Percentiles rank a stretch among this genome's conserved stretches.
phyloP scores from a whole-genome alignment of 1,140 invertebrate species.

The Laodelphax striatellus region DNA sequence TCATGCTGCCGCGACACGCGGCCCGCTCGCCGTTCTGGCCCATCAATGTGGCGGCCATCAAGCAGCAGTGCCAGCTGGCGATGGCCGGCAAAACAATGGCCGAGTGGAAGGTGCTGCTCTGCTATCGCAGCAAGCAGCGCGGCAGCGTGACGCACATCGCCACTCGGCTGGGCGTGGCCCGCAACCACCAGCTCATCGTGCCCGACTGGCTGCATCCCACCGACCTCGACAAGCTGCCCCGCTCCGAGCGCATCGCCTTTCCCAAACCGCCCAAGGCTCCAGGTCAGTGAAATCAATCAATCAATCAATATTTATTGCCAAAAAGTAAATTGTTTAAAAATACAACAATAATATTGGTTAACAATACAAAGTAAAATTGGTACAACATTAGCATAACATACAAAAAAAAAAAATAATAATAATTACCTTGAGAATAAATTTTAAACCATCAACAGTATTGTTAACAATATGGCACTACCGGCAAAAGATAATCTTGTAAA shows the following conservation, averaged over 20 bases:
- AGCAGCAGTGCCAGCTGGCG: conserved; percentile 64
- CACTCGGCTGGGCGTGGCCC: conserved; percentile 52
- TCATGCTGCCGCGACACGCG: conserved; percentile 72
- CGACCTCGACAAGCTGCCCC: conserved; percentile 65
- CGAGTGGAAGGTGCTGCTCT: conserved; percentile 45
- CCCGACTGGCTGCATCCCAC: conserved; percentile 75
- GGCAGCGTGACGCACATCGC: conserved; percentile 67
- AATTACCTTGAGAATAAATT: too few relatives aligned
- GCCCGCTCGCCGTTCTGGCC: conserved; percentile 78
- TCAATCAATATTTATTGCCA: too few relatives aligned
- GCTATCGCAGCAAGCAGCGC: conserved; percentile 40
- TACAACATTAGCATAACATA: too few relatives aligned
- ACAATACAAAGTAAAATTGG: too few relatives aligned
- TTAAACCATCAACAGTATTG: too few relatives aligned
- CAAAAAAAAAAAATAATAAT: too few relatives aligned
- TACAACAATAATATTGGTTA: too few relatives aligned
- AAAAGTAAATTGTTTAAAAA: too few relatives aligned
- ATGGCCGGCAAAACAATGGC: conserved; percentile 44
- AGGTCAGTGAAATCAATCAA: too few relatives aligned
- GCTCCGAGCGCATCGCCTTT: conserved; percentile 67
- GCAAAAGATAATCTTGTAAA: not conserved
- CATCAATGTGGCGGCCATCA: conserved; percentile 72
- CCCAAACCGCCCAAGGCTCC: conserved; percentile 77
- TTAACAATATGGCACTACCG: too few relatives aligned
- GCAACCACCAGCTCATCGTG: conserved; percentile 40